Conservation (phyloP, 2,113 vertebrate genomes). For the Atlantisia rogersi region DNA sequence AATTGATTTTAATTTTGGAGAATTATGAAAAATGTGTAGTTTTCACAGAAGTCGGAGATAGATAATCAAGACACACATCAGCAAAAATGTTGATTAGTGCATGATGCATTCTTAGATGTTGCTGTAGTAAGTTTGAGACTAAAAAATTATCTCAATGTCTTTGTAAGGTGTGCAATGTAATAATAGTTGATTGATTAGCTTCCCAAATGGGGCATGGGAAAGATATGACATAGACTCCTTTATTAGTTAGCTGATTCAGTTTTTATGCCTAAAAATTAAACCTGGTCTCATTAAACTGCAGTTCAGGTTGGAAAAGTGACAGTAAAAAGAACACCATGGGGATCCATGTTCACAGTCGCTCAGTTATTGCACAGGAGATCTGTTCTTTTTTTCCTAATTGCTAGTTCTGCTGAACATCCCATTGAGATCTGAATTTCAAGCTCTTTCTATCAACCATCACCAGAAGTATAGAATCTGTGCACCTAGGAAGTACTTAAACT, state of each 20-base stretch:
- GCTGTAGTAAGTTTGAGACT: background rate
- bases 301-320: background rate
- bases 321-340: background rate
- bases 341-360: background rate
- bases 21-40: background rate
- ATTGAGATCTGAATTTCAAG: slow-evolving; percentile 28
- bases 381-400: slow-evolving; percentile 49
- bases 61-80: background rate
- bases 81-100: background rate
- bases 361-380: slow-evolving; percentile 45
- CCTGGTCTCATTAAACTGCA: background rate
- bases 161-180: background rate
- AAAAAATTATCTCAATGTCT: background rate
- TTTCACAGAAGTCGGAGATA: background rate
- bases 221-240: background rate
- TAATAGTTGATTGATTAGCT: background rate
- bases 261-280: slow-evolving; percentile 15
- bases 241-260: slow-evolving; percentile 20
- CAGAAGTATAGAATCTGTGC: background rate
- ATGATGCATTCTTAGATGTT: background rate
- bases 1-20: background rate
- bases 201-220: background rate
- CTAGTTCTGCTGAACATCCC: slow-evolving; percentile 5
- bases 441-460: background rate
- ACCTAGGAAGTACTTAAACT: background rate